Percentiles rank a stretch among this genome's conserved stretches.
Evolutionary conservation across 2,113 vertebrate species (phyloP).

Genomic region (Eolophus roseicapilla): DNA sequence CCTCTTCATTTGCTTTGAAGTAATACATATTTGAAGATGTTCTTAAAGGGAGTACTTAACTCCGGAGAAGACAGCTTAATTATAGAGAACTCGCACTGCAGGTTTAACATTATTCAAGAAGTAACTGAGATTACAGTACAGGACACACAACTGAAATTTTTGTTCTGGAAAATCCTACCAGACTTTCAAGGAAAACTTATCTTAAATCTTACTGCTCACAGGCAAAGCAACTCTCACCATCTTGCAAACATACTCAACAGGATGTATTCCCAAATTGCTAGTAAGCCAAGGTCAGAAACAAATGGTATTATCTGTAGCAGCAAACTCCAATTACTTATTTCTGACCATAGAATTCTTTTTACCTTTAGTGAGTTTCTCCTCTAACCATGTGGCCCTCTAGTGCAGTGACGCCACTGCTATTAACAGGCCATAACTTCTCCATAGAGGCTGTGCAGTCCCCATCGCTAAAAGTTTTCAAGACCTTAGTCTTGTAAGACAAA

Average conservation of each 20-base stretch:
- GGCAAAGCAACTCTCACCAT: background rate
- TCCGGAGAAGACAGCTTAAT: background rate
- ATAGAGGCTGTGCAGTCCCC: background rate
- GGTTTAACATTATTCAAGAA: background rate
- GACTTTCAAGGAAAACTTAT: background rate
- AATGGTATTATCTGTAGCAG: background rate
- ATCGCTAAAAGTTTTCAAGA: background rate
- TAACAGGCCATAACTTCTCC: background rate
- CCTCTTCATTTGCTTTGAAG: background rate
- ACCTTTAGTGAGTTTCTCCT: background rate
- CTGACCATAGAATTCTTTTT: background rate
- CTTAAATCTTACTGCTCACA: background rate
- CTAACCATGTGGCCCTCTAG: background rate
- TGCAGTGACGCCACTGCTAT: background rate
- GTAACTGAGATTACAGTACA: background rate
- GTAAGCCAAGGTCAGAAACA: background rate
- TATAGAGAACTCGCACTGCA: background rate
- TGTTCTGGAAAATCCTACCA: background rate
- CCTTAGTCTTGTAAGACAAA: rapidly evolving
- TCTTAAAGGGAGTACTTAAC: background rate
- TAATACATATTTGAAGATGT: background rate
- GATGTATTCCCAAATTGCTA: background rate
- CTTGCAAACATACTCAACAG: background rate
- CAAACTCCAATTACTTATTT: background rate
- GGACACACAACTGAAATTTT: background rate